These are phyloP conservation scores for Eremophila alpestris DNA, from an alignment of 2,797 vertebrate genomes.

Conservation along the genomic window DNA sequence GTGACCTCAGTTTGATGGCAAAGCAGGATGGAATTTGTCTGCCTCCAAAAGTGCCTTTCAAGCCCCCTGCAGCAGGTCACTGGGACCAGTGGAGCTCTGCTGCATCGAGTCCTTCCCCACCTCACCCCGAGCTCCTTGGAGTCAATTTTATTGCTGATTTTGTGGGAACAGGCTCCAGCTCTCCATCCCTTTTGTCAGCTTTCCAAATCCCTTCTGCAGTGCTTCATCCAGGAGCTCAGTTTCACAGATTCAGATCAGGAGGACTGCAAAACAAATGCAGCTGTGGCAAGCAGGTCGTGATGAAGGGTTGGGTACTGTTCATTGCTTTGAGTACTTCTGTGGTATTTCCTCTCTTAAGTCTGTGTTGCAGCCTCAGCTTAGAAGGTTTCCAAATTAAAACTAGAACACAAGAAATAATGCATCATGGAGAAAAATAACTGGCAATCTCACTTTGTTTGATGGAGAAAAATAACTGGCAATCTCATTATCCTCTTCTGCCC, in stretches of 20 bases:
- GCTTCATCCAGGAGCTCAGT: neutral
- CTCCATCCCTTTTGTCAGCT: neutral
- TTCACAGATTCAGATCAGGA: neutral
- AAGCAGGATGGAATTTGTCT: neutral
- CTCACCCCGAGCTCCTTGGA: neutral
- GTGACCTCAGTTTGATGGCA: neutral
- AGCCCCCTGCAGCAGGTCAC: neutral
- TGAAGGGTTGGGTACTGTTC: neutral
- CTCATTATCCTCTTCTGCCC: neutral
- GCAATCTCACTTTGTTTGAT: neutral
- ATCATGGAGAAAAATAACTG: neutral
- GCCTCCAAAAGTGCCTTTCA: neutral
- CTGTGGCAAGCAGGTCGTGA: neutral
- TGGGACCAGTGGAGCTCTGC: accelerated
- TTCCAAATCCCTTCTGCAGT: neutral
- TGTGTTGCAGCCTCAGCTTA: neutral
- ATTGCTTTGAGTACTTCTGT: neutral
- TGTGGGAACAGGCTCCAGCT: neutral
- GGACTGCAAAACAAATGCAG: neutral
- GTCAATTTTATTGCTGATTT: neutral
- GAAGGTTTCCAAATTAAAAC: neutral
- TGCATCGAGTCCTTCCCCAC: neutral
- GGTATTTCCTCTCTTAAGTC: neutral
- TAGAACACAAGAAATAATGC: neutral
- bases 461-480: neutral